phyloP scores from a whole-genome alignment of 2,797 vertebrate genomes.

The Anguilla obscura region DNA sequence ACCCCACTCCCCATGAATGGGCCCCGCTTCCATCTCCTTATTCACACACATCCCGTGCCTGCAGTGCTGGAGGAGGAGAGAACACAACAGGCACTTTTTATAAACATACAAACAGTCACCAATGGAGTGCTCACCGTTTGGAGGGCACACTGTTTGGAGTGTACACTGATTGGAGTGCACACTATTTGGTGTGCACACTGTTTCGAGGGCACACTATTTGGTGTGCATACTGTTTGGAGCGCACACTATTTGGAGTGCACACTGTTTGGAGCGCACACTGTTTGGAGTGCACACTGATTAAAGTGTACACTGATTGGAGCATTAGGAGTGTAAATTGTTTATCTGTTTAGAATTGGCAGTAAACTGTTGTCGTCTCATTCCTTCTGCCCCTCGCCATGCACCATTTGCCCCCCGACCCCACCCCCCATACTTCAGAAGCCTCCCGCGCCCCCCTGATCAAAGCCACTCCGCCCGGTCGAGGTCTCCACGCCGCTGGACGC shows the following conservation, averaged over 20 bases:
- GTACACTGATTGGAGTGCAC: not conserved
- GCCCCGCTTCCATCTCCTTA: slow-evolving; percentile 81
- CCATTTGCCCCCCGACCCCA: not conserved
- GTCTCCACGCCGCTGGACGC: not conserved
- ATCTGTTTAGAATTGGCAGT: not conserved
- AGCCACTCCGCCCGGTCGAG: not conserved
- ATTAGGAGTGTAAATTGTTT: not conserved
- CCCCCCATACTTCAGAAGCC: not conserved
- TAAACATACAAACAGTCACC: not conserved
- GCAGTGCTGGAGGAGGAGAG: slow-evolving; percentile 78
- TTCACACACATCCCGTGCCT: slow-evolving; percentile 89
- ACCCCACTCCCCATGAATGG: slow-evolving; percentile 93
- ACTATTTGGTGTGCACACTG: not conserved
- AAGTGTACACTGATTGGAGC: not conserved
- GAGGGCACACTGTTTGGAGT: not conserved
- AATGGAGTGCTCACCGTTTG: not conserved
- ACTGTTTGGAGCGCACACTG: not conserved
- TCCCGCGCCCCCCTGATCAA: not conserved
- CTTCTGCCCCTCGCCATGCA: not conserved
- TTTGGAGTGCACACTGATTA: not conserved
- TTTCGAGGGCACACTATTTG: not conserved
- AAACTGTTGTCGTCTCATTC: not conserved
- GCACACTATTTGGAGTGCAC: not conserved
- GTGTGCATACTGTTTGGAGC: not conserved
- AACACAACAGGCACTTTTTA: not conserved